phyloP scores from a whole-genome alignment of 2,797 vertebrate species.

The Lagodon rhomboides region DNA sequence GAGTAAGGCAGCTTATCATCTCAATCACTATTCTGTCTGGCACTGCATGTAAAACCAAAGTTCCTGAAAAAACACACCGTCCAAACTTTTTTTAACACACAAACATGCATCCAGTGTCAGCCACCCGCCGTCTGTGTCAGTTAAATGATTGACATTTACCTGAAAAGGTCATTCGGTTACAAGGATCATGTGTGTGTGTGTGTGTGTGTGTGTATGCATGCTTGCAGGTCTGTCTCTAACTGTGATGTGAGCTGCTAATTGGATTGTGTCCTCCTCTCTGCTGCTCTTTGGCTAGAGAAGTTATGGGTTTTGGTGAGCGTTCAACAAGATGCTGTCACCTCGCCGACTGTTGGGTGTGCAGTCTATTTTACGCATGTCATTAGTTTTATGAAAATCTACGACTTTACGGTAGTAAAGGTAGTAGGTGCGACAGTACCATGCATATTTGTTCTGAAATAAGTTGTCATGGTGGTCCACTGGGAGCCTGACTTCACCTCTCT shows the following conservation, averaged over 20 bases:
- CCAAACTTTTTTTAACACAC: background rate
- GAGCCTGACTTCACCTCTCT: too few species aligned
- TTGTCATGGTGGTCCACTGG: too few species aligned
- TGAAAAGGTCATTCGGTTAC: conserved; percentile 33
- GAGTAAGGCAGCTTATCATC: conserved; percentile 14
- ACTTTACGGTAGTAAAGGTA: too few species aligned
- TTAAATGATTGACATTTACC: conserved; percentile 1
- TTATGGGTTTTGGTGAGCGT: too few species aligned
- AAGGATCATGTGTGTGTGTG: background rate
- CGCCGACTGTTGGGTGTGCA: too few species aligned
- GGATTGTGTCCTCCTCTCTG: conserved; percentile 34
- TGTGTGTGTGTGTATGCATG: background rate
- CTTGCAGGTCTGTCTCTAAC: conserved; percentile 7
- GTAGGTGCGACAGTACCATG: too few species aligned
- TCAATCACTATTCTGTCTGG: background rate
- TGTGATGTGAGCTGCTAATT: conserved; percentile 34
- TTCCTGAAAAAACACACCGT: background rate
- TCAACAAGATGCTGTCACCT: too few species aligned
- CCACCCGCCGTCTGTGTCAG: conserved; percentile 1
- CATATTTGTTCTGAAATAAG: too few species aligned
- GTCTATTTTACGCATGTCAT: too few species aligned
- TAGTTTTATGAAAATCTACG: too few species aligned
- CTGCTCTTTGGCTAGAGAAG: conserved; percentile 2
- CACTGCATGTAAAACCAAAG: background rate
- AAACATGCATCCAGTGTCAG: background rate